These are phyloP conservation scores for Zootoca vivipara DNA, from an alignment of 2,113 vertebrate species.

Conservation along the genomic window DNA sequence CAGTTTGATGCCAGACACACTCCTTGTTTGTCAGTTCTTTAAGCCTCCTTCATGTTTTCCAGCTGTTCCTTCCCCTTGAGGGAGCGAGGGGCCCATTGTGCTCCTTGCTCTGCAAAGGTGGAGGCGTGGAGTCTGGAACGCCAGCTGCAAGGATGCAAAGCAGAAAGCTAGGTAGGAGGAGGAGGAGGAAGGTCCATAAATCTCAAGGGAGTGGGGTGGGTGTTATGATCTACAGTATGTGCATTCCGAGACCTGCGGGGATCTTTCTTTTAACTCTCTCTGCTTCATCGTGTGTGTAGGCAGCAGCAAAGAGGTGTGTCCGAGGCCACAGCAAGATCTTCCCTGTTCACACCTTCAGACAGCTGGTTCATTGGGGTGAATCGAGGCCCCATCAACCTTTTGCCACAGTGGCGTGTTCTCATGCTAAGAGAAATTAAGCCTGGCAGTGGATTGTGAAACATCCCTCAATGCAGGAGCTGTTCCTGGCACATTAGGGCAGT, in stretches of 20 bases:
- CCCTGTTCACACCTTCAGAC: no score
- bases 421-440: no score
- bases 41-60: background rate
- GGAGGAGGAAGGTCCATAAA: background rate
- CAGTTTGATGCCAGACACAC: background rate
- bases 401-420: no score
- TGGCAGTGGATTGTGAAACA: no score
- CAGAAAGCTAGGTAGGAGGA: background rate
- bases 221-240: background rate
- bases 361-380: background rate
- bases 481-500: no score
- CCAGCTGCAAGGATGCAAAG: background rate
- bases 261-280: background rate
- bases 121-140: background rate
- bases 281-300: background rate
- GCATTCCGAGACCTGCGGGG: background rate
- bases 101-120: background rate
- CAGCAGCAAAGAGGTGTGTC: background rate
- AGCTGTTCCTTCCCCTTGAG: background rate
- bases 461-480: no score
- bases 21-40: fast-evolving
- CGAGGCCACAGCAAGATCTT: no score
- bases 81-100: background rate
- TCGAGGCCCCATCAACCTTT: background rate
- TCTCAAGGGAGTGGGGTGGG: background rate